Evolutionary conservation across 1,140 invertebrate genomes (phyloP).

Genomic region (Acyrthosiphon pisum): DNA sequence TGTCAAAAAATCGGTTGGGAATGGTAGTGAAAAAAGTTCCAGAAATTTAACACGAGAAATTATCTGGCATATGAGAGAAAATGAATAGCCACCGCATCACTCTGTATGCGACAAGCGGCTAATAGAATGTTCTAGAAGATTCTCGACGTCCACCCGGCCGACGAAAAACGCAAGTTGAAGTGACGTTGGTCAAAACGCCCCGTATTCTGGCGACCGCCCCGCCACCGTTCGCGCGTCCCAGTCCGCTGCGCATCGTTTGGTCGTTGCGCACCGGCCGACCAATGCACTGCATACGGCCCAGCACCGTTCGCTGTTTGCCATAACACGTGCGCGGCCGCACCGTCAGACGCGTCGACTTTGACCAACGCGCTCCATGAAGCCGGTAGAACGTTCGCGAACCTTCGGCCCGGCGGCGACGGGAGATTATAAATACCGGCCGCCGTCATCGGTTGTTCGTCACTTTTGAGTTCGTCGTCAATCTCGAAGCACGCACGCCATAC

Average conservation of each 20-base stretch:
- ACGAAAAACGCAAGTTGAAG: constrained; percentile 16
- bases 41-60: background rate
- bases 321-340: background rate
- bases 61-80: background rate
- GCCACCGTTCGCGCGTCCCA: background rate
- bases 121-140: constrained; percentile 49
- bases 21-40: no score
- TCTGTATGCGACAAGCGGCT: background rate
- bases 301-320: constrained; percentile 22
- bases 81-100: background rate
- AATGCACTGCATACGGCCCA: background rate
- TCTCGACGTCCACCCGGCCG: background rate
- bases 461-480: background rate
- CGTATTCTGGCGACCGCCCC: no score
- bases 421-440: background rate
- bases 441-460: accelerated
- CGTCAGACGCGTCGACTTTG: background rate
- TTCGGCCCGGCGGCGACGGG: no score
- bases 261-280: background rate
- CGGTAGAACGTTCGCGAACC: constrained; percentile 21
- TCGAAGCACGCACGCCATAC: background rate
- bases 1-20: background rate
- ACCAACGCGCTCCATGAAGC: background rate
- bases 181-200: constrained; percentile 20
- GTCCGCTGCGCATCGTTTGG: background rate